A percentile compares a stretch with the other conserved stretches of the same genome.
Conservation (phyloP, 2,888 invertebrate genomes). For the Trachelus tabidus region DNA sequence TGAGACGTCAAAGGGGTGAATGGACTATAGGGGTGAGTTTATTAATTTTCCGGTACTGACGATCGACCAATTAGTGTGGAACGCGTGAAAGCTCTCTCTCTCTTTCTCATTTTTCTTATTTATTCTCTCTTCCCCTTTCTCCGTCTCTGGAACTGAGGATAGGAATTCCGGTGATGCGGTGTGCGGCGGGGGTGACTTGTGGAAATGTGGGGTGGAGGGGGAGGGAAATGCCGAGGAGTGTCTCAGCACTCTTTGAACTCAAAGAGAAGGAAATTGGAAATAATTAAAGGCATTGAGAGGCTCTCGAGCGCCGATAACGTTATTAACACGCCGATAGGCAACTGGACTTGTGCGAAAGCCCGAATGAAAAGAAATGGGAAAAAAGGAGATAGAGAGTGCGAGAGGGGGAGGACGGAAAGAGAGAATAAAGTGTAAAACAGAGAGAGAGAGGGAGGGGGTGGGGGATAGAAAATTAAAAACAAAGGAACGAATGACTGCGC, state of each 20-base stretch:
- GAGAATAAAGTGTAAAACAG: constrained; percentile 21
- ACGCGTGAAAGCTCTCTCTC: too few relatives aligned
- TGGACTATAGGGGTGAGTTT: too few relatives aligned
- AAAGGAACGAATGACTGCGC: constrained; percentile 22
- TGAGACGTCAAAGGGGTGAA: too few relatives aligned
- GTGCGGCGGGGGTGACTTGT: neutral
- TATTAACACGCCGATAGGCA: constrained; percentile 43
- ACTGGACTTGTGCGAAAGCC: constrained; percentile 6
- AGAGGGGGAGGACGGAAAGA: neutral
- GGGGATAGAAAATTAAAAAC: constrained; percentile 18
- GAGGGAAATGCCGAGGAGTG: constrained; percentile 22
- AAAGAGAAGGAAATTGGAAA: constrained; percentile 46
- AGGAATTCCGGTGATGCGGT: neutral
- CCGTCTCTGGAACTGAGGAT: neutral
- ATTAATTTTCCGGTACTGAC: too few relatives aligned
- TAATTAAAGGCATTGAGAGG: constrained; percentile 59
- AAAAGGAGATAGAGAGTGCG: constrained; percentile 17
- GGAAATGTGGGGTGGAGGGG: constrained; percentile 3
- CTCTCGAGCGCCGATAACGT: constrained; percentile 50
- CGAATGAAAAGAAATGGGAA: constrained; percentile 27
- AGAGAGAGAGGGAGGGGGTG: constrained; percentile 7
- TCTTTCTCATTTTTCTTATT: constrained; percentile 15
- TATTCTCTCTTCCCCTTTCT: constrained; percentile 25
- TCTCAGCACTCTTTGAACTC: constrained; percentile 30
- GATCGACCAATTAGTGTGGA: too few relatives aligned